Conservation (phyloP, 2,797 vertebrate genomes). For the Natrix natrix region DNA sequence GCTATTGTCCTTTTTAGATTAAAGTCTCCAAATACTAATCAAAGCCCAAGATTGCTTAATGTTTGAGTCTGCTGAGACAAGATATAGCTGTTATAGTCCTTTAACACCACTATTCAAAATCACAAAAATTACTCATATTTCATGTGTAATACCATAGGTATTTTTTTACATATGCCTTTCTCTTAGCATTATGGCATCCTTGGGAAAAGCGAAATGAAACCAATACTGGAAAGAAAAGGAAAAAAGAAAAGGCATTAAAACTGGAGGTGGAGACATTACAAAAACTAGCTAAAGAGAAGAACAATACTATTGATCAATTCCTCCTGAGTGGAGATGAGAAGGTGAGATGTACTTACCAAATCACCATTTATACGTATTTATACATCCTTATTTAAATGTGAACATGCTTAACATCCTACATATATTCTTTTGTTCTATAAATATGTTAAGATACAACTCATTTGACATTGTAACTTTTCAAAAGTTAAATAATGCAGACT, state of each 20-base stretch:
- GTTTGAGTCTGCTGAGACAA: background rate
- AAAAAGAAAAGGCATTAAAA: conserved; percentile 55
- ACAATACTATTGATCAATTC: conserved; percentile 67
- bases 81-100: background rate
- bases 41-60: background rate
- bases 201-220: conserved; percentile 69
- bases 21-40: background rate
- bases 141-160: background rate
- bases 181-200: conserved; percentile 55
- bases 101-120: background rate
- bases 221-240: conserved; percentile 57
- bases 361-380: background rate
- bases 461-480: background rate
- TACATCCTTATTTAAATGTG: background rate
- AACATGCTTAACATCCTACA: background rate
- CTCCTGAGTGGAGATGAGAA: conserved; percentile 71
- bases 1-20: background rate
- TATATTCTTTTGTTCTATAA: background rate
- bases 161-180: background rate
- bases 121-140: background rate
- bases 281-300: conserved; percentile 63
- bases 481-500: background rate
- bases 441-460: background rate
- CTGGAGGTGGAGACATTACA: conserved; percentile 55
- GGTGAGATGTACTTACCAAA: conserved; percentile 40